phyloP scores from a whole-genome alignment of 2,797 vertebrate species.

The Percopsis omiscomaycus region DNA sequence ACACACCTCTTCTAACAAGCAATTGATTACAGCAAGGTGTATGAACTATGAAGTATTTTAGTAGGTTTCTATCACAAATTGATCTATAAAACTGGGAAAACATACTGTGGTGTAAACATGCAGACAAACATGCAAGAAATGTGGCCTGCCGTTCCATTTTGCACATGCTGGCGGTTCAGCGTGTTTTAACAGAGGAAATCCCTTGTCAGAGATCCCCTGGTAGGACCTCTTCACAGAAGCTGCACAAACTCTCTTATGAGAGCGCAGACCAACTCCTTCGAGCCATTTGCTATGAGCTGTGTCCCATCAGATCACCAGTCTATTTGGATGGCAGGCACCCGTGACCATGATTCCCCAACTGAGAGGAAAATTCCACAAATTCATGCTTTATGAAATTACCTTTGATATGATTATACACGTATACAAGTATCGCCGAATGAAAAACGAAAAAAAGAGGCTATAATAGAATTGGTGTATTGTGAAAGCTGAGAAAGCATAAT shows the following conservation, averaged over 20 bases:
- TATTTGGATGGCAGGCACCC: constrained; percentile 17
- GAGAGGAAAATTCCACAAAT: constrained; percentile 19
- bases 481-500: constrained; percentile 17
- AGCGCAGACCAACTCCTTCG: neutral
- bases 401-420: constrained; percentile 28
- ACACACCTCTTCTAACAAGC: neutral
- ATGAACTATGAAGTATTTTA: too few relatives aligned
- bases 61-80: too few relatives aligned
- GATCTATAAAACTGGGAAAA: too few relatives aligned
- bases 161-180: neutral
- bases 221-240: neutral
- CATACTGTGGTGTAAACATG: too few relatives aligned
- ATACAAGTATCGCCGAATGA: constrained; percentile 1
- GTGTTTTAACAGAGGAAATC: too few relatives aligned
- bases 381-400: constrained; percentile 39
- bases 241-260: neutral
- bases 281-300: constrained; percentile 1
- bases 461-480: neutral
- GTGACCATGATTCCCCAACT: constrained; percentile 24
- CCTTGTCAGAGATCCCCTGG: neutral
- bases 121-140: too few relatives aligned
- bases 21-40: too few relatives aligned
- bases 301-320: constrained; percentile 14
- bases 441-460: constrained; percentile 16
- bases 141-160: too few relatives aligned